Evolutionary conservation across 2,797 vertebrate genomes (phyloP), one percentile per base, ranked within the genome.

Genomic region (Emys orbicularis): DNA sequence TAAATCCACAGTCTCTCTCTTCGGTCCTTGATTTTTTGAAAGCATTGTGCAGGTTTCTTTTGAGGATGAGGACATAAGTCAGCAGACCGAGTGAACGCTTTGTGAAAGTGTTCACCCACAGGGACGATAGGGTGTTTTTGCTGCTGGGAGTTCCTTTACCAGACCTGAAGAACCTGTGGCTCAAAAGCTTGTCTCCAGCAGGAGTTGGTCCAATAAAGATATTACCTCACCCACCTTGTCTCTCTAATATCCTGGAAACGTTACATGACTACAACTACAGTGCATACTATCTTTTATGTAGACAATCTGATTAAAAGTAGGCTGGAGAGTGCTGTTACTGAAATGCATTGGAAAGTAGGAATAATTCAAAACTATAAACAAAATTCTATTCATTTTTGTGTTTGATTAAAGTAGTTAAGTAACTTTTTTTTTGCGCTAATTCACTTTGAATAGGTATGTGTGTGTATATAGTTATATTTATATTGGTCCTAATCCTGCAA

Each of bases 401-500:
- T 11, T 68, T 37, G 34, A 68, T 68, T 68, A 37, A 37, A 68
- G 65, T n/a, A 68, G 34, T 68, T 68, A 68, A 68, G 61, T n/a
- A 65, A 18, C 16, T 5, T 37, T n/a, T 54, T 54, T 25, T 44
- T 54, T 54, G 9, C 1, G 1, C 54, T 10, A 44, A 76, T 8
- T 47, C 44, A 27, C 44, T 47, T 47, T 76, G 74, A 13, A 29
- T 47, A 47, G 15, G 25, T 10, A 2, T 4, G 6, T 10, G 8
- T 3, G 44, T 44, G 72, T 76, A 27, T 8, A 41, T 47, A 76
- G 10, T 74, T 25, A 47, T 8, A 44, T 12, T 41, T 29, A 25
- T 41, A 41, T 41, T 11, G 37, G 8, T 77, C 12, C 5, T 37
- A 5, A 1, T 31, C 0, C 1, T 16, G 11, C 0, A 3, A 5